A percentile compares a stretch with the other conserved stretches of the same genome.
phyloP scores from a whole-genome alignment of 2,888 invertebrate genomes.

The Melieria picta region DNA sequence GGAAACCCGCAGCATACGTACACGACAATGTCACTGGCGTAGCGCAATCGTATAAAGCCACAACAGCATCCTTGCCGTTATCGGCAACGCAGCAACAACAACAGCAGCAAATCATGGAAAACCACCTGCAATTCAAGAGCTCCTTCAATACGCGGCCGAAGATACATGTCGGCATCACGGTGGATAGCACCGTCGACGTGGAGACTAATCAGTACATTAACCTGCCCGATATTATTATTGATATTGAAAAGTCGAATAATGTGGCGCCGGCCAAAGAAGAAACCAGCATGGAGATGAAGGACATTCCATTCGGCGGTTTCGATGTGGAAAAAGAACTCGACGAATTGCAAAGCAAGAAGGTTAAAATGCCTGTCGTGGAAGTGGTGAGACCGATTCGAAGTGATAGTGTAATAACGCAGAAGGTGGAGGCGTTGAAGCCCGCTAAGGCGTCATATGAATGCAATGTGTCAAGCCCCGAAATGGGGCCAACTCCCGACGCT shows the following conservation, averaged over 20 bases:
- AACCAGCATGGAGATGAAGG: background rate
- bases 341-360: slow-evolving; percentile 47
- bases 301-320: slow-evolving; percentile 50
- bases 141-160: slow-evolving; percentile 45
- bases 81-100: background rate
- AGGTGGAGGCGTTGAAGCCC: background rate
- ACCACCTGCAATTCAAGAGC: slow-evolving; percentile 44
- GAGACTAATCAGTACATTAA: slow-evolving; percentile 57
- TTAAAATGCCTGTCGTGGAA: background rate
- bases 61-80: background rate
- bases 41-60: background rate
- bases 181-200: slow-evolving; percentile 51
- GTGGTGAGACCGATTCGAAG: background rate
- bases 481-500: background rate
- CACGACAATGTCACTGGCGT: background rate
- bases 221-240: slow-evolving; percentile 65
- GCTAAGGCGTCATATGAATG: background rate
- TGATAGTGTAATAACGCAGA: slow-evolving; percentile 15
- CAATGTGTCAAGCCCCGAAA: background rate
- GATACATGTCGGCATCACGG: slow-evolving; percentile 51
- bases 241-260: slow-evolving; percentile 61
- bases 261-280: slow-evolving; percentile 9
- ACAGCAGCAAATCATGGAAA: slow-evolving; percentile 30
- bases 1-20: background rate
- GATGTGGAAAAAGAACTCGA: slow-evolving; percentile 61